These are phyloP conservation scores for Myiagra hebetior DNA, from an alignment of 2,113 vertebrate genomes.

Conservation along the genomic window DNA sequence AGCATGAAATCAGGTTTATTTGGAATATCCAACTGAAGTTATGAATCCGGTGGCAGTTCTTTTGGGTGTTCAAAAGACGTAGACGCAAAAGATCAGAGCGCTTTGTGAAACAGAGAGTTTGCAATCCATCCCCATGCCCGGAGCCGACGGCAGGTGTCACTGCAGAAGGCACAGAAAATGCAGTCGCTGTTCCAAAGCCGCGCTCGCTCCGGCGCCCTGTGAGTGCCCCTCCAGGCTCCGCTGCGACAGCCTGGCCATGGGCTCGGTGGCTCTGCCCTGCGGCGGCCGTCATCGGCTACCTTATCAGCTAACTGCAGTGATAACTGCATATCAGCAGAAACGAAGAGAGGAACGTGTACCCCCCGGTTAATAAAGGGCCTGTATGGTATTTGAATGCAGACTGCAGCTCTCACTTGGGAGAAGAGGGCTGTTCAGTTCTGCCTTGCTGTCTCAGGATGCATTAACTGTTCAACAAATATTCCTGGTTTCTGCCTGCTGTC, in stretches of 20 bases:
- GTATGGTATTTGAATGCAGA: not conserved
- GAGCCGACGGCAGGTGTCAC: slow-evolving; percentile 35
- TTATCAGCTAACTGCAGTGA: not conserved
- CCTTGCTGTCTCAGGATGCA: not conserved
- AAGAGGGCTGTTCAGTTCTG: not conserved
- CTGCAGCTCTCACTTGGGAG: not conserved
- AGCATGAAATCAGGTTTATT: not conserved
- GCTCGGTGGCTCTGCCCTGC: not conserved
- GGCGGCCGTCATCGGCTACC: accelerated
- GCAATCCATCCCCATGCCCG: not conserved
- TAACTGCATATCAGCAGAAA: not conserved
- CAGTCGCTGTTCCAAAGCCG: accelerated
- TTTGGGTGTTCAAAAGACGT: not conserved
- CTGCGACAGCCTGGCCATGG: not conserved
- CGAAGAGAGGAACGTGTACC: accelerated
- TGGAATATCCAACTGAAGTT: not conserved
- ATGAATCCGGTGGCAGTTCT: accelerated
- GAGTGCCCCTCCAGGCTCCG: accelerated
- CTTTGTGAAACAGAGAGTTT: accelerated
- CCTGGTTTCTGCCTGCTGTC: not conserved
- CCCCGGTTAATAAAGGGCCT: not conserved
- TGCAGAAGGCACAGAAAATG: not conserved
- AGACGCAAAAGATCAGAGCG: accelerated
- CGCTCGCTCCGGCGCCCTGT: accelerated
- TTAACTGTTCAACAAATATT: not conserved